A percentile compares a stretch with the other conserved stretches of the same genome.
Evolutionary conservation across 2,888 invertebrate species (phyloP).

Genomic region (Polia nebulosa): DNA sequence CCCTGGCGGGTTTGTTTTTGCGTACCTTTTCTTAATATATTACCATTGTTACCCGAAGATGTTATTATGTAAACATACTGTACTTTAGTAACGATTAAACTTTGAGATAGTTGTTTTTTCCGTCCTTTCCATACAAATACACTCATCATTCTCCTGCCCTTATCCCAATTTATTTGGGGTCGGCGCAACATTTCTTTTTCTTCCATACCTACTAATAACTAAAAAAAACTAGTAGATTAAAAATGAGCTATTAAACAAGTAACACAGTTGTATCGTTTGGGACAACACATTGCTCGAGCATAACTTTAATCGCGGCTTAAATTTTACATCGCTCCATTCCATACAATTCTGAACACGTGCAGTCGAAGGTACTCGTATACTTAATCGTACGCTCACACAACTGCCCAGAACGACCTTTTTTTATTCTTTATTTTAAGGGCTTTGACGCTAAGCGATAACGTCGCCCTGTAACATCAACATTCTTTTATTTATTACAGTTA

Average conservation of each 20-base stretch:
- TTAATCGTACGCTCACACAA: conserved; percentile 4
- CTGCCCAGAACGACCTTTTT: background rate
- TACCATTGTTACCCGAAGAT: conserved; percentile 1
- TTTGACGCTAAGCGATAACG: too few relatives aligned
- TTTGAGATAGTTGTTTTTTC: background rate
- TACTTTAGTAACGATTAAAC: background rate
- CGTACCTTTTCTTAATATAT: background rate
- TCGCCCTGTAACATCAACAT: too few relatives aligned
- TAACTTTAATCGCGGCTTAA: conserved; percentile 9
- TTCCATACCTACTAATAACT: too few relatives aligned
- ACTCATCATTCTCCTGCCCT: too few relatives aligned
- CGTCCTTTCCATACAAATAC: background rate
- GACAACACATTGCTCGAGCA: background rate
- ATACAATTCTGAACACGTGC: conserved; percentile 15
- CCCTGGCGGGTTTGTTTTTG: conserved; percentile 11
- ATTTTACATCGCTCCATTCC: conserved; percentile 4
- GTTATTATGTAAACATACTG: background rate
- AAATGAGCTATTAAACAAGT: too few relatives aligned
- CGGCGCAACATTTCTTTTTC: too few relatives aligned
- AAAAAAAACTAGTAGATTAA: too few relatives aligned
- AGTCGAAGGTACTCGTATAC: background rate
- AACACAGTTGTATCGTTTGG: too few relatives aligned
- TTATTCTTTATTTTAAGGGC: too few relatives aligned
- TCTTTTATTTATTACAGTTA: too few relatives aligned
- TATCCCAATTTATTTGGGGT: too few relatives aligned